Evolutionary conservation across 1,140 invertebrate genomes (phyloP).

Genomic region (Paraescarpia echinospica): DNA sequence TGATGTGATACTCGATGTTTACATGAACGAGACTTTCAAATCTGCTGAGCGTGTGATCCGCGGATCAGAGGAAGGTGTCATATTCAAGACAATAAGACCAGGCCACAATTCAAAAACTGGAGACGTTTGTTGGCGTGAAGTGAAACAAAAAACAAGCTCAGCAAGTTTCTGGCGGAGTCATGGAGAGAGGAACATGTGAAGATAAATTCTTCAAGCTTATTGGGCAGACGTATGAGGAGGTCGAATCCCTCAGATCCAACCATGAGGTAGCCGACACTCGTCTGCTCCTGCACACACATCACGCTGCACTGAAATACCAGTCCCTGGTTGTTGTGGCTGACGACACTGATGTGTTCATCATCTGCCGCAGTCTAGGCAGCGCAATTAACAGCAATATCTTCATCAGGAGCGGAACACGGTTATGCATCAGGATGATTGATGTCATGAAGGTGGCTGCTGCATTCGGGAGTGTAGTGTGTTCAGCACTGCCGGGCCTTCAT

Average conservation of each 20-base stretch:
- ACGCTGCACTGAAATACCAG: not conserved
- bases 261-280: constrained; percentile 2
- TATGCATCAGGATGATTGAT: too few species aligned
- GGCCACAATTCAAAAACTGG: not conserved
- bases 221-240: too few species aligned
- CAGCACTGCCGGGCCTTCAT: not conserved
- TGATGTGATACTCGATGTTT: not conserved
- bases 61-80: not conserved
- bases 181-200: not conserved
- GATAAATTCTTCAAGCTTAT: not conserved
- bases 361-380: not conserved
- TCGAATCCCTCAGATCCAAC: not conserved
- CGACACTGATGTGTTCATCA: constrained; percentile 9
- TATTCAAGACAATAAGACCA: not conserved
- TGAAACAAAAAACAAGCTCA: not conserved
- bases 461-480: not conserved
- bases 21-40: not conserved
- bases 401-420: too few species aligned
- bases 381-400: not conserved
- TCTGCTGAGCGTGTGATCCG: not conserved
- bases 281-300: too few species aligned
- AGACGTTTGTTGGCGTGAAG: not conserved
- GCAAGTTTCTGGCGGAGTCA: not conserved
- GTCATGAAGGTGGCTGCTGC: not conserved
- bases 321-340: not conserved